Percentiles rank a stretch among this genome's conserved stretches.
These are phyloP conservation scores for Amphiprion percula DNA, from an alignment of 2,113 vertebrate species.

Conservation along the genomic window DNA sequence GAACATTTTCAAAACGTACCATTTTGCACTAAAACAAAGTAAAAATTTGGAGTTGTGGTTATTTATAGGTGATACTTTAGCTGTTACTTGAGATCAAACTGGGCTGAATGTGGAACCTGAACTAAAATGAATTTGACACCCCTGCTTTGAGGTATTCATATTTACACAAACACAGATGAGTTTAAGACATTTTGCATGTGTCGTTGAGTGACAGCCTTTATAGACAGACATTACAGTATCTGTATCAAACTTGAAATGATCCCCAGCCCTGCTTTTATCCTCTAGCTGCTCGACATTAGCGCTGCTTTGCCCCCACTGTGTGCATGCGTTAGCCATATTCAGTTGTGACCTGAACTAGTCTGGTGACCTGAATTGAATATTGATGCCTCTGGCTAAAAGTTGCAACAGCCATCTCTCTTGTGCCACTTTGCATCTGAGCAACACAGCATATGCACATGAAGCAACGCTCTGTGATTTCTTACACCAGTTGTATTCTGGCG, in stretches of 20 bases:
- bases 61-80: no score
- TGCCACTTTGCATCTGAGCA: slow-evolving; percentile 15
- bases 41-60: no score
- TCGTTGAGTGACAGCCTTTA: no score
- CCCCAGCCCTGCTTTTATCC: background rate
- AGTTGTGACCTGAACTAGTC: slow-evolving; percentile 38
- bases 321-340: slow-evolving; percentile 5
- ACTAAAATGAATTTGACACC: no score
- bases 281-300: background rate
- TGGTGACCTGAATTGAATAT: slow-evolving; percentile 66
- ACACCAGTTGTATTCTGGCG: background rate
- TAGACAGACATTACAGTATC: no score
- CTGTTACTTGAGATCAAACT: no score
- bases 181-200: no score
- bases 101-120: no score
- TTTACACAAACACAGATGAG: no score
- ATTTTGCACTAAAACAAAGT: no score
- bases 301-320: slow-evolving; percentile 18
- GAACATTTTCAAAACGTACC: no score
- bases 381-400: slow-evolving; percentile 46
- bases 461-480: background rate
- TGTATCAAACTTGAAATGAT: background rate
- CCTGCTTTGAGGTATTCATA: no score
- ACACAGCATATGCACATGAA: background rate
- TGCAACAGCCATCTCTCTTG: slow-evolving; percentile 14